Base-by-base conservation (phyloP, 2,797 vertebrate species). In the Clarias laeviceps region DNA sequence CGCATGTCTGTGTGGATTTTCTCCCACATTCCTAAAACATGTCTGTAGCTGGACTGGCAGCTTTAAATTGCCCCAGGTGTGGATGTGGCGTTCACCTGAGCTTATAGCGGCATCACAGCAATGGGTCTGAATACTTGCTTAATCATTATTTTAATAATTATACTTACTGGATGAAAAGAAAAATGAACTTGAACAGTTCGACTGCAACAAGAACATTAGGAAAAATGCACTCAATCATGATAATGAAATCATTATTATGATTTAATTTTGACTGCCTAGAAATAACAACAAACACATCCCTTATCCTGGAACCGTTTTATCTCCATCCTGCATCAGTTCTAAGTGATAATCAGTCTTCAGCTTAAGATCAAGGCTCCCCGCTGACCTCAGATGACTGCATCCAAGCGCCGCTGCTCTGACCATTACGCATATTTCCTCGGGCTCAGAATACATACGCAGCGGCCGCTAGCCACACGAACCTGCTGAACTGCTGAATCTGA, bases 341-440 rank as follows among this genome's bases (percentile, higher is more conserved):
- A 1, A 64, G 85, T 64, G 83, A 69, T 76, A 85, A 90, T 86
- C 59, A 88, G 82, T 40, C 76, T 40, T 64, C 17, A 80, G 59
- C 20, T 50, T 2, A 50, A 59, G 54, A 79, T 77, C 74, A 61
- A 78, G 20, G 56, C 64, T 85, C 69, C 32, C 80, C 5, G 29
- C 54, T 89, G 91, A 89, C 91, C 91, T 86, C 88, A 89, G 86
- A 90, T 91, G 90, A 90, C 91, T 84, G 87, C 74, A 76, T 89
- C 77, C 61, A 79, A 32, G 37, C 86, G 20, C 80, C 78, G 83
- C 88, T 86, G 59, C 69, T 83, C 89, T 88, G 73, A 83, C 85
- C 77, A 82, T 86, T 76, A 86, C 8, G 84, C 76, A 90, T 81
- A 65, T 81, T 80, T 78, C 69, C 59, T 66, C 22, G 3, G 69